Evolutionary conservation across 1,140 invertebrate species (phyloP).

Genomic region (Carcinoscorpius rotundicauda): DNA sequence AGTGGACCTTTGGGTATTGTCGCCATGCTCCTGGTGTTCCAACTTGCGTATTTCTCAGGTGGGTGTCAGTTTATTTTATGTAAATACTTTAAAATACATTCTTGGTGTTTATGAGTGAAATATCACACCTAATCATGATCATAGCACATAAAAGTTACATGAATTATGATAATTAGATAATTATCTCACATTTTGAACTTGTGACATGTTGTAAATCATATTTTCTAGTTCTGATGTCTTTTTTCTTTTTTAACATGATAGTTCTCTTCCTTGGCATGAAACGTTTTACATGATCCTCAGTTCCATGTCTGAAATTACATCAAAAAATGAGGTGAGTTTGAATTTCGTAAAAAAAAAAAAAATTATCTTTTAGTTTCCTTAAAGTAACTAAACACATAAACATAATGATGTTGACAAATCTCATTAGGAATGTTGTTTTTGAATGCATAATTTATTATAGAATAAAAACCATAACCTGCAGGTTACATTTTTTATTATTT

Average conservation of each 20-base stretch:
- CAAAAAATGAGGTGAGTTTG: conserved; percentile 20
- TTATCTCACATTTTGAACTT: not conserved
- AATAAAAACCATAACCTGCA: too few species aligned
- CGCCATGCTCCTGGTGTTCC: conserved; percentile 69
- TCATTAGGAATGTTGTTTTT: too few species aligned
- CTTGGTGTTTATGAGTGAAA: not conserved
- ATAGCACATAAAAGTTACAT: not conserved
- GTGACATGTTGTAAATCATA: not conserved
- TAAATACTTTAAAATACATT: too few species aligned
- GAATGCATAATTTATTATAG: too few species aligned
- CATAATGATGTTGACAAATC: too few species aligned
- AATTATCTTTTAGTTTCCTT: too few species aligned
- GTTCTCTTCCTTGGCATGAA: conserved; percentile 85
- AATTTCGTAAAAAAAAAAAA: not conserved
- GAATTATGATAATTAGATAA: not conserved
- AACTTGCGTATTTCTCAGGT: conserved; percentile 22
- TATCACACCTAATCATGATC: not conserved
- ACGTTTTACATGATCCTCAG: conserved; percentile 65
- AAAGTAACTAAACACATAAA: too few species aligned
- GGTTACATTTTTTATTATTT: too few species aligned
- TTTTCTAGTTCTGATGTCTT: not conserved
- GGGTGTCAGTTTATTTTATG: not conserved
- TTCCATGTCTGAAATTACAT: conserved; percentile 32
- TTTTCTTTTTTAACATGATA: conserved; percentile 6
- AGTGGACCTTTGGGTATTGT: conserved; percentile 93